Evolutionary conservation across 37 sponge, comb jelly and placozoan genomes (phyloP).

Genomic region (Beroe forskalii): DNA sequence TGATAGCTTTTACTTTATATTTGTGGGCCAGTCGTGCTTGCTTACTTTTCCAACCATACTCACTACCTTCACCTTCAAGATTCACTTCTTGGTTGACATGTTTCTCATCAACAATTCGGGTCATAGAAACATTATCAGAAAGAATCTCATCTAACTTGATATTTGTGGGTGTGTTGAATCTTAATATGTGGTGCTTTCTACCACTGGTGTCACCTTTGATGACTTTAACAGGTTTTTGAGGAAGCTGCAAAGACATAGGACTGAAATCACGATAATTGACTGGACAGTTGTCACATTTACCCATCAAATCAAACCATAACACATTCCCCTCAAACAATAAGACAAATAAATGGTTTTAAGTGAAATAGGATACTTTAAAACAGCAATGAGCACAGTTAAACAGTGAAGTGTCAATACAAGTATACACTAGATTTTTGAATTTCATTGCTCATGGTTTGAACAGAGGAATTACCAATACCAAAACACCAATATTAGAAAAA

Average conservation of each 20-base stretch:
- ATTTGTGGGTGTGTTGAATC: slow-evolving; percentile 30
- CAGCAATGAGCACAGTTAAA: too few species aligned
- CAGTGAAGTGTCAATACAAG: too few species aligned
- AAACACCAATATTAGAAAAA: too few species aligned
- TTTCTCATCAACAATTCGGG: not conserved
- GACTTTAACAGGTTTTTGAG: slow-evolving; percentile 9
- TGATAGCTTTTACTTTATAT: slow-evolving; percentile 21
- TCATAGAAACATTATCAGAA: slow-evolving; percentile 30
- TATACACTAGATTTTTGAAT: too few species aligned
- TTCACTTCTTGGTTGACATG: not conserved
- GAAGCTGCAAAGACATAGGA: slow-evolving; percentile 22
- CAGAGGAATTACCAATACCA: too few species aligned
- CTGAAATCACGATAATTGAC: slow-evolving; percentile 34
- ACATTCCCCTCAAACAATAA: too few species aligned
- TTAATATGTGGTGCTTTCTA: not conserved
- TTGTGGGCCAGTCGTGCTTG: slow-evolving; percentile 22
- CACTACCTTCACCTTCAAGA: slow-evolving; percentile 43
- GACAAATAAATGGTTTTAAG: too few species aligned
- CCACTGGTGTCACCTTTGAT: not conserved
- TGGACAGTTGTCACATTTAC: slow-evolving; percentile 49
- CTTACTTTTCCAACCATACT: slow-evolving; percentile 29
- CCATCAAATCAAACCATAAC: too few species aligned
- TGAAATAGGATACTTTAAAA: too few species aligned
- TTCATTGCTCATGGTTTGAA: too few species aligned
- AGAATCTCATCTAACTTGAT: not conserved